Conservation (phyloP, 2,113 vertebrate species). For the Upupa epops region DNA sequence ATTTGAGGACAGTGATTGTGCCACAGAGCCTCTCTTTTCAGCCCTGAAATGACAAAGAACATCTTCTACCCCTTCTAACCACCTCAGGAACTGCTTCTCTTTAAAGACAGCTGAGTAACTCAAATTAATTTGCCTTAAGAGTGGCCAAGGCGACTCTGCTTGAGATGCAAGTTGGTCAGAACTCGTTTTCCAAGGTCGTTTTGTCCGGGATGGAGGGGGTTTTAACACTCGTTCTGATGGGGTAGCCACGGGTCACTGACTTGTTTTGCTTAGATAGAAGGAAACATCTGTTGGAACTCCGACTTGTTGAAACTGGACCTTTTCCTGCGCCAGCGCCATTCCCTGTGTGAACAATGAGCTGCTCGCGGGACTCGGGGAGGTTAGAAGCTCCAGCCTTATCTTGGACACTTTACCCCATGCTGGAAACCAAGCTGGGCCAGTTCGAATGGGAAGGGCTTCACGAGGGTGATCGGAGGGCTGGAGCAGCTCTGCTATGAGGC, state of each 20-base stretch:
- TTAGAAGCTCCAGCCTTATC: slow-evolving; percentile 19
- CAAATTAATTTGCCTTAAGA: background rate
- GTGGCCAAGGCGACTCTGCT: background rate
- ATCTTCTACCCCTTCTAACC: background rate
- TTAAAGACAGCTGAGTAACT: background rate
- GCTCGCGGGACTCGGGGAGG: slow-evolving; percentile 24
- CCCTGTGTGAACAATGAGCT: slow-evolving; percentile 66
- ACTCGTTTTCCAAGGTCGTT: background rate
- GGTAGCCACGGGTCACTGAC: background rate
- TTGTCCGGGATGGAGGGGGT: background rate
- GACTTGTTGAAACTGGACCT: slow-evolving; percentile 63
- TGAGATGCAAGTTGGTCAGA: background rate
- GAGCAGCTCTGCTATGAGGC: too few species aligned
- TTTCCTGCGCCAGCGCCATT: slow-evolving; percentile 75
- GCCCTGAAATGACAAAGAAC: background rate
- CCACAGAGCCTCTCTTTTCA: background rate
- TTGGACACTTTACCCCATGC: slow-evolving; percentile 34
- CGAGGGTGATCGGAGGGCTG: too few species aligned
- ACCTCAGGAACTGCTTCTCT: background rate
- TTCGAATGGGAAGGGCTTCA: background rate
- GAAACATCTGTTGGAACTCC: slow-evolving; percentile 76
- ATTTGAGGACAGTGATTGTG: background rate
- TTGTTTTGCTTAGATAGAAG: slow-evolving; percentile 72
- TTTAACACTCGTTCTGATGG: background rate
- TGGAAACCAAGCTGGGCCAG: background rate